Base-by-base conservation (phyloP, 2,797 vertebrate genomes). In the Danio kyathit region DNA sequence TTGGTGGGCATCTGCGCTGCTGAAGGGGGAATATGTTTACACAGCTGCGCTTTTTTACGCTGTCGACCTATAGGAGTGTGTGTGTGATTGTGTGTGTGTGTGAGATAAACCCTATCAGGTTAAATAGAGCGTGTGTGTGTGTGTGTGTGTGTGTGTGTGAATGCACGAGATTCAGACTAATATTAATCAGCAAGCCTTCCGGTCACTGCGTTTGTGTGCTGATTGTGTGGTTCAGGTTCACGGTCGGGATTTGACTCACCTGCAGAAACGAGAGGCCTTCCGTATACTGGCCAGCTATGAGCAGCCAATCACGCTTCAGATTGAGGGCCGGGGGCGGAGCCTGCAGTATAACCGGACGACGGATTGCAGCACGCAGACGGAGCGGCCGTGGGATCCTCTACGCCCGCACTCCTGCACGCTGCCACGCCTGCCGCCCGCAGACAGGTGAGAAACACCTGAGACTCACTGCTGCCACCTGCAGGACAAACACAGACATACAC, bases 291-390 rank as follows among this genome's bases (percentile, higher is more conserved):
- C 93, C 2, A 91, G 90, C 46, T 93, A 89, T 64, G 93, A 94
- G 81, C 93, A 89, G 84, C 94, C 94, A 86, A 92, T 94, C 91
- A 94, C 93, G 52, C 87, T 95, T 88, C 94, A 95, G 90, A 91
- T 95, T 16, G 93, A 95, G 76, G 89, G 91, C 16, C 91, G 91
- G 71, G 89, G 90, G 63, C 85, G 90, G 80, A 86, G 87, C 75
- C 74, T 86, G 46, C 88, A 88, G 83, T 76, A 85, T 38, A 82
- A 85, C 14, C 48, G 76, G 54, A 81, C 84, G 17, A 86, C 84
- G 21, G 89, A 90, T 70, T 88, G 86, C 84, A 88, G 88, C 72
- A 86, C 87, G 0, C 92, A 94, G 76, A 88, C 83, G 0, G 93
- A 93, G 44, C 83, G 90, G 38, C 81, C 86, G 5, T 94, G 93